These are phyloP conservation scores for Lycaon pictus DNA, from an alignment of 2,113 vertebrate genomes.

Conservation along the genomic window DNA sequence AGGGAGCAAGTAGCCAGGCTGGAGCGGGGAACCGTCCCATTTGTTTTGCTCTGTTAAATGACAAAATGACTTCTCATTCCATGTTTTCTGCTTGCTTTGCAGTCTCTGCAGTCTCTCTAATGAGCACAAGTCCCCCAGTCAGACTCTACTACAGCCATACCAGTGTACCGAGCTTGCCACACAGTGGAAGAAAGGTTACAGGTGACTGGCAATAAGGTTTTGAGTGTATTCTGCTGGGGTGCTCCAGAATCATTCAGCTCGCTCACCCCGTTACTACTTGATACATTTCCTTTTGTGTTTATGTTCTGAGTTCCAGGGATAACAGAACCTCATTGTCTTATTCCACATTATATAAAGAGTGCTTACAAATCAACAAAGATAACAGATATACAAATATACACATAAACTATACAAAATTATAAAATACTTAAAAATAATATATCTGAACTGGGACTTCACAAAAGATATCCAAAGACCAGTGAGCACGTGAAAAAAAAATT, in stretches of 20 bases:
- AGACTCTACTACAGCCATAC: not conserved
- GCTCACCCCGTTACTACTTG: accelerated
- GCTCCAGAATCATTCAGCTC: not conserved
- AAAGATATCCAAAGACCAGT: not conserved
- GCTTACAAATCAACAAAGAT: not conserved
- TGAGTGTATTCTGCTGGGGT: not conserved
- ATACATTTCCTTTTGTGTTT: not conserved
- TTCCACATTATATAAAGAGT: not conserved
- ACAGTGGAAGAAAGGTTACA: not conserved
- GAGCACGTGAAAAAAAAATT: not conserved
- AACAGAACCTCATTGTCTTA: not conserved
- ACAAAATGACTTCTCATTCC: not conserved
- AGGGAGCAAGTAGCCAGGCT: not conserved
- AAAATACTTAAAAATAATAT: not conserved
- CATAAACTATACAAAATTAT: too few species aligned
- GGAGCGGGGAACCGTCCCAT: not conserved
- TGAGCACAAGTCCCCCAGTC: not conserved
- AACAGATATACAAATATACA: too few species aligned
- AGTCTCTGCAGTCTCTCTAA: not conserved
- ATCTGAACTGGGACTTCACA: not conserved
- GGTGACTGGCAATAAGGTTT: accelerated
- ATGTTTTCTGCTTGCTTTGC: not conserved
- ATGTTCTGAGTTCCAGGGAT: not conserved
- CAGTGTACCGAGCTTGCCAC: not conserved
- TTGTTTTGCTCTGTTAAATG: not conserved